These are phyloP conservation scores for Misgurnus anguillicaudatus DNA, from an alignment of 2,113 vertebrate genomes.

Conservation along the genomic window DNA sequence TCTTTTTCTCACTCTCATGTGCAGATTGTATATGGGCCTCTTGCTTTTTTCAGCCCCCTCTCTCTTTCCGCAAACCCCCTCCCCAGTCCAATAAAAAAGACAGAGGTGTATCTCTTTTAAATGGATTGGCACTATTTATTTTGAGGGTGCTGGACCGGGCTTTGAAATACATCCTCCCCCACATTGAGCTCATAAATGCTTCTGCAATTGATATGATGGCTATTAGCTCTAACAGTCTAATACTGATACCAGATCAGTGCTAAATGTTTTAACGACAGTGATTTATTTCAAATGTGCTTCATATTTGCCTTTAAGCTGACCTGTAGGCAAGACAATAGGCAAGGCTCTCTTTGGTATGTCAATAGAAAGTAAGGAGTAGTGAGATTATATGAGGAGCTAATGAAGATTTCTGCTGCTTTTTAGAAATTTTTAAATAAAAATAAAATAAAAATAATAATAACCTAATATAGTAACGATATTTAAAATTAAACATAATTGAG, in stretches of 20 bases:
- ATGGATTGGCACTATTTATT: slow-evolving; percentile 51
- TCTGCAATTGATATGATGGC: slow-evolving; percentile 58
- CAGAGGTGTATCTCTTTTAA: slow-evolving; percentile 39
- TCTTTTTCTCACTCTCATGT: slow-evolving; percentile 36
- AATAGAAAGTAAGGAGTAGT: no score
- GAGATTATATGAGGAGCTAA: no score
- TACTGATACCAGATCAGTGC: slow-evolving; percentile 36
- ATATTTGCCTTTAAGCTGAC: background rate
- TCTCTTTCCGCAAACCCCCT: slow-evolving; percentile 39
- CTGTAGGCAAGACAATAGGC: no score
- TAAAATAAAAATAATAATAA: no score
- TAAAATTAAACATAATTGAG: no score
- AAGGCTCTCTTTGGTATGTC: no score
- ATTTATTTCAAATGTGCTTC: background rate
- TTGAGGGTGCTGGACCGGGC: slow-evolving; percentile 36
- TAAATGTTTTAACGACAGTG: slow-evolving; percentile 19
- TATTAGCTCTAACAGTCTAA: slow-evolving; percentile 36
- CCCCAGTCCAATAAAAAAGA: slow-evolving; percentile 33
- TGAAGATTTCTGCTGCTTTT: no score
- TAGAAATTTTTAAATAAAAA: no score
- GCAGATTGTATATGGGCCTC: slow-evolving; percentile 58
- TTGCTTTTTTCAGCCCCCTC: slow-evolving; percentile 35
- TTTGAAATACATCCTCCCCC: slow-evolving; percentile 49
- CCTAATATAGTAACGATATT: no score
- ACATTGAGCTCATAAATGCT: slow-evolving; percentile 41